phyloP scores from a whole-genome alignment of 2,888 invertebrate species.

The Drosophila phalerata region DNA sequence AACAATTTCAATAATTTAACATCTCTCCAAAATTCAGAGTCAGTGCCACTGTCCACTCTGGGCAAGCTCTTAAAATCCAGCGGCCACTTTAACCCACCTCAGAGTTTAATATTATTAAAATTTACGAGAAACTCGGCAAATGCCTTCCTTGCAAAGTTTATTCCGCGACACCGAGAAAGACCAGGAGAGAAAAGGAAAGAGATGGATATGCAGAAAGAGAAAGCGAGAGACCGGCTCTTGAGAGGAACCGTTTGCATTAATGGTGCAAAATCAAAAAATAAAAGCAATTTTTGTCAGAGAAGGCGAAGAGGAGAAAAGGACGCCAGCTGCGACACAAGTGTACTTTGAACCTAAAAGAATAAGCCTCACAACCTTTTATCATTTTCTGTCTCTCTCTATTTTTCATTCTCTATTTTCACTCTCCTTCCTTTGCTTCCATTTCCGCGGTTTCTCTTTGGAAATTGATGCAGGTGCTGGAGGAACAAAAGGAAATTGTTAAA shows the following conservation, averaged over 20 bases:
- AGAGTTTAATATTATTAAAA: conserved; percentile 72
- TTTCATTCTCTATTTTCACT: not conserved
- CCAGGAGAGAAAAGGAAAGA: conserved; percentile 3
- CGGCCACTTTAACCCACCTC: conserved; percentile 46
- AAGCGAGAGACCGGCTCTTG: conserved; percentile 51
- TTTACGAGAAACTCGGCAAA: conserved; percentile 63
- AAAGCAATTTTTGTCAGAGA: conserved; percentile 45
- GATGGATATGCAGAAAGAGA: not conserved
- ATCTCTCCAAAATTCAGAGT: conserved; percentile 6
- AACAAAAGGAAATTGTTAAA: conserved; percentile 78
- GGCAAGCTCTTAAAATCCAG: conserved; percentile 21
- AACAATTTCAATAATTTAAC: conserved; percentile 71
- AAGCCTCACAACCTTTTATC: conserved; percentile 29
- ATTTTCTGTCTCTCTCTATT: not conserved
- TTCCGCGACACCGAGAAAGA: conserved; percentile 12
- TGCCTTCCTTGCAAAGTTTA: conserved; percentile 54
- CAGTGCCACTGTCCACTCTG: conserved; percentile 7
- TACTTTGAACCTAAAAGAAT: conserved; percentile 59
- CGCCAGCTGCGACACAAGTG: conserved; percentile 52
- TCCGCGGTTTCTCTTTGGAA: conserved; percentile 6
- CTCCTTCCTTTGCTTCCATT: not conserved
- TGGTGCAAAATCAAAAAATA: conserved; percentile 62
- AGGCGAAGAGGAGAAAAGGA: conserved; percentile 13
- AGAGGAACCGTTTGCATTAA: conserved; percentile 74
- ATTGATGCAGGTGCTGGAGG: conserved; percentile 43